These are phyloP conservation scores for Trilocha varians DNA, from an alignment of 2,888 invertebrate species.

Conservation along the genomic window DNA sequence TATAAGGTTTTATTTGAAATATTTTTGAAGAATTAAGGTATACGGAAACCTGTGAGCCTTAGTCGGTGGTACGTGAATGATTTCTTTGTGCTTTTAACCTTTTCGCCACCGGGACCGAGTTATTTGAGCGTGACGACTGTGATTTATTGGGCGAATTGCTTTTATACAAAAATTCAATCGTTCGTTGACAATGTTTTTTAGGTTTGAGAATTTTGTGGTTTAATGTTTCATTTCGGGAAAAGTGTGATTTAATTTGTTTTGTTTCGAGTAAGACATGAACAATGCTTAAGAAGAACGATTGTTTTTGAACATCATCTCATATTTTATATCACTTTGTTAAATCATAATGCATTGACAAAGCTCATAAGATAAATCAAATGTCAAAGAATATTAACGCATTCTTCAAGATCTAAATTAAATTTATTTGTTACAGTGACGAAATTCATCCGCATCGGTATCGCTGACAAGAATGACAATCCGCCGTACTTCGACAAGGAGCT, in stretches of 20 bases:
- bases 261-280: no score
- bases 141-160: slow-evolving; percentile 2
- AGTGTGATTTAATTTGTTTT: slow-evolving; percentile 23
- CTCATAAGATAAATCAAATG: no score
- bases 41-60: slow-evolving; percentile 15
- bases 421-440: slow-evolving; percentile 89
- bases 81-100: slow-evolving; percentile 21
- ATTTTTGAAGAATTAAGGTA: background rate
- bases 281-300: no score
- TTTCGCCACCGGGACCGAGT: slow-evolving; percentile 23
- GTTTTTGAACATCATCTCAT: no score
- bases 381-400: no score
- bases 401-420: slow-evolving; percentile 11
- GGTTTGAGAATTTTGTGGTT: background rate
- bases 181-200: background rate
- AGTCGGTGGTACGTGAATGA: slow-evolving; percentile 20
- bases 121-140: slow-evolving; percentile 33
- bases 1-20: background rate
- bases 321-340: no score
- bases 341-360: no score
- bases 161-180: background rate
- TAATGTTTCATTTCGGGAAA: background rate
- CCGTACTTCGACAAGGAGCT: slow-evolving; percentile 98
- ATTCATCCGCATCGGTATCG: slow-evolving; percentile 98
- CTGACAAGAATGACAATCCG: slow-evolving; percentile 99